Evolutionary conservation across 2,113 vertebrate genomes (phyloP), one percentile per base, ranked within the genome.

Genomic region (Laticauda colubrina): DNA sequence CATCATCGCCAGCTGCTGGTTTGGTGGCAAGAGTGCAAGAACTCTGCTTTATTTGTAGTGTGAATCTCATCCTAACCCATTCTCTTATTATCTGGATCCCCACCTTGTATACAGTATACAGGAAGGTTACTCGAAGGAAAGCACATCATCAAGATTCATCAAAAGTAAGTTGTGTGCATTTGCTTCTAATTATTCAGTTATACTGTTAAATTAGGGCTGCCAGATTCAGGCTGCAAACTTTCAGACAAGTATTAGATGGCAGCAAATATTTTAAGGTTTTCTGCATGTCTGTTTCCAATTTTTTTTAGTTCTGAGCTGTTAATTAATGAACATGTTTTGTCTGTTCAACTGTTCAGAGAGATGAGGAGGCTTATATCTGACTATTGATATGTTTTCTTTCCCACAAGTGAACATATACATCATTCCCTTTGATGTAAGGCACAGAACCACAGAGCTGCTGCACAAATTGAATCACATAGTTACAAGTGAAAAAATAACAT

Each of bases 1-100:
- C 97, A 96, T 98, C 97, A 97, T 97, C 95, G 96, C 97, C 0
- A 92, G 98, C 92, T 96, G 96, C 94, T 93, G 97, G 96, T 96
- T 97, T 96, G 91, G 97, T 98, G 97, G 97, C 96, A 96, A 95
- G 96, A 97, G 97, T 95, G 96, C 96, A 97, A 97, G 97, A 97
- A 95, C 97, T 95, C 97, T 97, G 97, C 96, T 98, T 51, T 93
- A 89, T 94, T 93, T 91, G 93, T 91, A 39, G 94, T 90, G 85
- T 89, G 91, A 54, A 1, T 94, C 43, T 92, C 48, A 43, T 48
- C 81, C 90, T 55, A 57, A 34, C 54, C 8, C 45, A 56, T 7
- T 4, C 87, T 93, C 18, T 48, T 11, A 15, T 8, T 2, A 48
- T 54, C 93, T 87, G 24, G 85, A 95, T 93, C 11, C 14, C 54